Evolutionary conservation across 2,888 invertebrate species (phyloP).

Genomic region (Drosophila lutescens): DNA sequence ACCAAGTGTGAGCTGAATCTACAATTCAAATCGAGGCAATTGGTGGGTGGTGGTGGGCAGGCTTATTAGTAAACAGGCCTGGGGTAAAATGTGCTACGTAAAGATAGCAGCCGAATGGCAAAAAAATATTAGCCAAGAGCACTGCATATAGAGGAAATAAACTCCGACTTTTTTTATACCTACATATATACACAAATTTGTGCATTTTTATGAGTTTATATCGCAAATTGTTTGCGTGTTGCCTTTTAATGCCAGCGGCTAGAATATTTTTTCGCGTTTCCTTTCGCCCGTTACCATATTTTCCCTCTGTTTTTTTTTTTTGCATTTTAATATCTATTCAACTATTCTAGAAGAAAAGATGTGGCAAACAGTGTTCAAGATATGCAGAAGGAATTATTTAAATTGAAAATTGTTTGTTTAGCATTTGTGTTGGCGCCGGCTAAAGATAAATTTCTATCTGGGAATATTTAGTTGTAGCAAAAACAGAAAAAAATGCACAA

Average conservation of each 20-base stretch:
- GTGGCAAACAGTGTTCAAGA: constrained; percentile 35
- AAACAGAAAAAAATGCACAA: constrained; percentile 28
- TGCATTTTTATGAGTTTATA: constrained; percentile 60
- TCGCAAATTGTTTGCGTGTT: constrained; percentile 65
- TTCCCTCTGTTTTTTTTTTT: neutral
- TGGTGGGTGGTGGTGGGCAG: constrained; percentile 32
- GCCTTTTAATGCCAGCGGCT: constrained; percentile 58
- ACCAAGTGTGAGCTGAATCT: constrained; percentile 54
- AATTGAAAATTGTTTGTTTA: constrained; percentile 68
- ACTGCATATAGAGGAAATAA: constrained; percentile 34
- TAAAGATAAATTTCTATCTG: constrained; percentile 53
- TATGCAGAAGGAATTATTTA: constrained; percentile 64
- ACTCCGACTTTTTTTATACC: constrained; percentile 27
- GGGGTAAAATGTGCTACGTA: constrained; percentile 41
- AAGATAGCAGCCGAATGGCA: constrained; percentile 26
- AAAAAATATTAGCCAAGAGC: constrained; percentile 18
- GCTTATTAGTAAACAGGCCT: constrained; percentile 65
- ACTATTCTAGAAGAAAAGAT: constrained; percentile 16
- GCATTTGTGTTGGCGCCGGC: constrained; percentile 53
- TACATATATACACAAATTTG: constrained; percentile 25
- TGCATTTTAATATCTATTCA: constrained; percentile 40
- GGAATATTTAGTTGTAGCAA: constrained; percentile 30
- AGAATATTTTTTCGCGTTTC: constrained; percentile 53
- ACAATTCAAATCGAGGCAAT: constrained; percentile 63
- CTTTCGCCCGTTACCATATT: constrained; percentile 33